A percentile compares a stretch with the other conserved stretches of the same genome.
Evolutionary conservation across 2,888 invertebrate genomes (phyloP).

Genomic region (Pecten maximus): DNA sequence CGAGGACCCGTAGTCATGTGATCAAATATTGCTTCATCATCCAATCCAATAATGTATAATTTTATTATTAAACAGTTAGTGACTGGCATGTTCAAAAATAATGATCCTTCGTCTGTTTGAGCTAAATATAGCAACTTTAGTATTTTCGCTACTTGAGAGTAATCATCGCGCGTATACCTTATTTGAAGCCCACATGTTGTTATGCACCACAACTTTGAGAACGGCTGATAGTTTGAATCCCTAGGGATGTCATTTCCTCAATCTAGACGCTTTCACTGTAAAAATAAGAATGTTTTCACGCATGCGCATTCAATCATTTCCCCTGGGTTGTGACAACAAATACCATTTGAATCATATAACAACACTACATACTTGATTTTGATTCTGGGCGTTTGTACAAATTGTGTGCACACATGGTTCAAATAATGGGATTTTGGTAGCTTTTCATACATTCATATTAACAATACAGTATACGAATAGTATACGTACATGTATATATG

Average conservation of each 20-base stretch:
- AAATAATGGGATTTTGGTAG: too few relatives aligned
- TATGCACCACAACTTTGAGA: not conserved
- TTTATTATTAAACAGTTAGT: not conserved
- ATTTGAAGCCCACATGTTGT: not conserved
- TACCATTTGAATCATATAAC: not conserved
- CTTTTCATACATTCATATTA: too few relatives aligned
- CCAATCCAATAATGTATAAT: not conserved
- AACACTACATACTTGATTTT: too few relatives aligned
- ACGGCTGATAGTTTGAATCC: not conserved
- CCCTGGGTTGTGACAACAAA: not conserved
- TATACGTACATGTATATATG: too few relatives aligned
- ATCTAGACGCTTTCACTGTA: not conserved
- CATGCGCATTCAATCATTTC: not conserved
- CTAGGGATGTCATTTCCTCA: not conserved
- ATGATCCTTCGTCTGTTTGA: not conserved
- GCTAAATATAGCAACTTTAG: not conserved
- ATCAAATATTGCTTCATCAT: not conserved
- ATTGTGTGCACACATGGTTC: too few relatives aligned
- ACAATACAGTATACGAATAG: too few relatives aligned
- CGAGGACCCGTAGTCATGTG: not conserved
- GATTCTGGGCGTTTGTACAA: too few relatives aligned
- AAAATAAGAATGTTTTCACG: not conserved
- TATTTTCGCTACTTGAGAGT: not conserved
- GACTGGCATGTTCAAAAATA: not conserved
- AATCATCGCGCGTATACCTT: not conserved